These are phyloP conservation scores for Hirtodrosophila duncani DNA, from an alignment of 2,888 invertebrate species.

Conservation along the genomic window DNA sequence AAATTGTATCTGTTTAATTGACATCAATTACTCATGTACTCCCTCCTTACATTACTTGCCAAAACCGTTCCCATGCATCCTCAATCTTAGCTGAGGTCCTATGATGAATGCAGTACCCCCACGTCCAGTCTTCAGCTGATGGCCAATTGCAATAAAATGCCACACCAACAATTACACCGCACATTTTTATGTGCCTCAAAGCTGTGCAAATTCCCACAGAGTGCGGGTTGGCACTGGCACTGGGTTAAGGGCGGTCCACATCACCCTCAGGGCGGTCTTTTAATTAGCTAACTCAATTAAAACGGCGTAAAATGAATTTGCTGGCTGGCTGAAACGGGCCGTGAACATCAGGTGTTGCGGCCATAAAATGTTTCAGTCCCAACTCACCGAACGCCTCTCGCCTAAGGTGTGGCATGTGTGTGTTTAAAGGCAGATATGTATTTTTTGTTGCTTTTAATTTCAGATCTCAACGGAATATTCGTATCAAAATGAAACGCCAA, in stretches of 20 bases:
- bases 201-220: slow-evolving; percentile 65
- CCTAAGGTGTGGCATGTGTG: slow-evolving; percentile 49
- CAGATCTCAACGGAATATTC: slow-evolving; percentile 10
- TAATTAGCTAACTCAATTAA: slow-evolving; percentile 70
- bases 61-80: too few species aligned
- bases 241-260: slow-evolving; percentile 1
- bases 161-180: slow-evolving; percentile 58
- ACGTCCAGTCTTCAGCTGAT: slow-evolving; percentile 33
- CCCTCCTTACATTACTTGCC: too few species aligned
- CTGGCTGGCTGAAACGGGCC: slow-evolving; percentile 4
- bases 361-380: slow-evolving; percentile 36
- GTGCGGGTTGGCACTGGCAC: slow-evolving; percentile 11
- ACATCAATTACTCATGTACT: too few species aligned
- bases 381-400: slow-evolving; percentile 41
- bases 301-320: slow-evolving; percentile 60
- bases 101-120: slow-evolving; percentile 3
- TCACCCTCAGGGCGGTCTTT: too few species aligned
- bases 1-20: too few species aligned
- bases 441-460: slow-evolving; percentile 1
- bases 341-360: slow-evolving; percentile 52
- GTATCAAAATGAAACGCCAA: slow-evolving; percentile 42
- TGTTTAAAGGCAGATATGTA: slow-evolving; percentile 11
- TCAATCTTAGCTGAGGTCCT: too few species aligned
- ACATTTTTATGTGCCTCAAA: slow-evolving; percentile 59
- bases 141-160: slow-evolving; percentile 68